Base-by-base conservation (phyloP, 2,797 vertebrate genomes). In the Melanotaenia parkinsoni region DNA sequence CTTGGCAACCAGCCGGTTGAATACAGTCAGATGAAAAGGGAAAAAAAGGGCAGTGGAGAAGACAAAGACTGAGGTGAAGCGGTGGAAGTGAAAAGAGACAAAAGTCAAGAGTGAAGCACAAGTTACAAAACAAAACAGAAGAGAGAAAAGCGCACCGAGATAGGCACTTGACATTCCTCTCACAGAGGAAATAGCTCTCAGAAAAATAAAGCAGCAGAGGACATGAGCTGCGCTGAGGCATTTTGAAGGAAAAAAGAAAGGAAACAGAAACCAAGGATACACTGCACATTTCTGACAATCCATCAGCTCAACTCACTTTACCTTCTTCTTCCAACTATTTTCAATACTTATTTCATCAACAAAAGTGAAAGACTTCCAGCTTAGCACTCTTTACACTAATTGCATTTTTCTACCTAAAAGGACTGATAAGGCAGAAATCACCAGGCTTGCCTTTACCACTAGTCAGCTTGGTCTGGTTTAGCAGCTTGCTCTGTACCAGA, bases 121-220 rank as follows among this genome's bases (percentile, higher is more conserved):
- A 83, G 74, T 76, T 81, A 83, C 60, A 84, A 78, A 88, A 88
- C 74, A 83, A 86, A 83, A 77, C 63, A 66, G 70, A 77, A 69
- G 53, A 43, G 65, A 63, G 61, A 84, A 82, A 89, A 76, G 79
- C 3, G 80, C 75, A 68, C 63, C 9, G 60, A 89, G 86, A 91
- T 79, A 87, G 76, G 86, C 88, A 92, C 91, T 93, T 93, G 89
- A 92, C 91, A 92, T 92, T 93, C 92, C 81, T 86, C 87, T 91
- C 92, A 91, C 90, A 92, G 89, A 88, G 78, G 87, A 91, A 89
- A 91, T 79, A 73, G 86, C 88, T 88, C 88, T 88, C 79, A 61
- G 83, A 88, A 86, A 90, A 88, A 85, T 84, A 83, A 85, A 86
- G 84, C 82, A 66, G 85, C 76, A 75, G 85, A 92, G 81, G 87